Evolutionary conservation across 2,888 invertebrate genomes (phyloP).

Genomic region (Caenorhabditis sp.): DNA sequence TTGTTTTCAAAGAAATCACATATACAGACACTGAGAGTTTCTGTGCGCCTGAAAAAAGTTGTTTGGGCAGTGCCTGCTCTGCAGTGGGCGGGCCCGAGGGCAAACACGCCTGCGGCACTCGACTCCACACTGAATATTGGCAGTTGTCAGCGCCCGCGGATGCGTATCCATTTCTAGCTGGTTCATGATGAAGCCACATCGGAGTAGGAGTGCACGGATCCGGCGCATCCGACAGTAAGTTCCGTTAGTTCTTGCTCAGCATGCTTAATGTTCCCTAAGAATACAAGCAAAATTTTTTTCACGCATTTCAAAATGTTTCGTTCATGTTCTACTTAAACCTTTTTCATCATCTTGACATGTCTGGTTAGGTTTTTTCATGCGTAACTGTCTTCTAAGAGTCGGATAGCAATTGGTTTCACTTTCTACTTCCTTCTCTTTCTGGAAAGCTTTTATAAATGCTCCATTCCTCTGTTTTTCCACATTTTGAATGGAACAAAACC

Average conservation of each 20-base stretch:
- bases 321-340: background rate
- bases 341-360: background rate
- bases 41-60: conserved; percentile 42
- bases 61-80: conserved; percentile 53
- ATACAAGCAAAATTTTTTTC: too few relatives aligned
- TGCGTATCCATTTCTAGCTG: conserved; percentile 56
- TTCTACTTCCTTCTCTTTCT: background rate
- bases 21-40: conserved; percentile 35
- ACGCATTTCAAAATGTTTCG: too few relatives aligned
- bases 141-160: conserved; percentile 54
- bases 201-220: conserved; percentile 56
- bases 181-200: conserved; percentile 53
- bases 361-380: too few relatives aligned
- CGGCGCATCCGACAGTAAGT: conserved; percentile 59
- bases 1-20: conserved; percentile 19
- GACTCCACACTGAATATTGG: conserved; percentile 61
- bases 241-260: too few relatives aligned
- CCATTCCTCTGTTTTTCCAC: background rate
- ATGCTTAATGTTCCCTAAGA: too few relatives aligned
- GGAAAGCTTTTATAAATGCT: conserved; percentile 7
- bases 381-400: too few relatives aligned
- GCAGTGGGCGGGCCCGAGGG: conserved; percentile 61
- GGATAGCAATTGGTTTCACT: background rate
- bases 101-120: conserved; percentile 63
- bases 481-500: conserved; percentile 9